Evolutionary conservation across 2,888 invertebrate genomes (phyloP), one percentile per base, ranked within the genome.

Genomic region (Scaptomyza cyrtandrae): DNA sequence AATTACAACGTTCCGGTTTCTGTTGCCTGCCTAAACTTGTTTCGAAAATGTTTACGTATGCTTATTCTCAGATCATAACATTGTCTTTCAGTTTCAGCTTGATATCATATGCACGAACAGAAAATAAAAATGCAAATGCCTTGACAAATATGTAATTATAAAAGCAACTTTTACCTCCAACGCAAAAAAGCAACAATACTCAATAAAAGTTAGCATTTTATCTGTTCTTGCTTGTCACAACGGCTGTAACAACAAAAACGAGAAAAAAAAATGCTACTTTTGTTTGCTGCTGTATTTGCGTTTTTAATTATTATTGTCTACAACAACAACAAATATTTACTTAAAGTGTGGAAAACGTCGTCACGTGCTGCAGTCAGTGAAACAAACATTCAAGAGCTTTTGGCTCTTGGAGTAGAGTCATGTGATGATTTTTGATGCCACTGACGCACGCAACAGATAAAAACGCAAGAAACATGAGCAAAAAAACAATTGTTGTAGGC

Each of bases 321-420:
- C 55, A 56, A 24, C 43, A 60, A 44, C 19, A 68, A 63, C 37
- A 79, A 88, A 86, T 77, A 66, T 79, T 86, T 41, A 46, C 63
- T 54, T 48, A 54, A 56, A 39, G 31, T 52, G 46, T 53, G 16
- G 24, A 11, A 27, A 39, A 27, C 6, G 14, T 53, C 59, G 77
- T 88, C 83, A 88, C 83, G 83, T 84, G 83, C 87, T 59, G 63
- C 57, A 6, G 29, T 9, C 27, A 72, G 61, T 72, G 65, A 78
- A 57, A 71, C 63, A 78, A 57, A 71, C 63, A 53, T 46, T 61
- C 59, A 44, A 68, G 60, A 76, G 54, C n/a, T 24, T 55, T 60
- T 60, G 60, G n/a, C 31, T 35, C 10, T n/a, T 19, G 9, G 43
- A 39, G 43, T 5, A 43, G 39, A 71, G 80, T 88, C 89, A 84